Percentiles rank a stretch among this genome's conserved stretches.
Evolutionary conservation across 2,797 vertebrate species (phyloP).

Genomic region (Sebastolobus alascanus): DNA sequence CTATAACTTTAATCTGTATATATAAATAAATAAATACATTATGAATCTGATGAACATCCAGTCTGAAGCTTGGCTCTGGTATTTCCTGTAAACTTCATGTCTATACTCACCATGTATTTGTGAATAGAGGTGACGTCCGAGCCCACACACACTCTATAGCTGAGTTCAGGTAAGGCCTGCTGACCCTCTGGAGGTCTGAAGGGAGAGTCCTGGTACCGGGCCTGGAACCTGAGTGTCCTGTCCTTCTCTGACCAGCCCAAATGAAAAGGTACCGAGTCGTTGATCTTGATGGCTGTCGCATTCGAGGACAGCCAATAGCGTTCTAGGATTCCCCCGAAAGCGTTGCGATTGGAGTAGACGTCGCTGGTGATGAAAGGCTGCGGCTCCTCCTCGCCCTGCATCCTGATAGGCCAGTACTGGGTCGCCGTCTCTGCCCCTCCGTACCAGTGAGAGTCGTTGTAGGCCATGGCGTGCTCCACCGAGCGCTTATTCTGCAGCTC

Average conservation of each 20-base stretch:
- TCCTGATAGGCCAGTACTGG: slow-evolving; percentile 93
- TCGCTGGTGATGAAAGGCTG: slow-evolving; percentile 94
- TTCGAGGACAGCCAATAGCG: slow-evolving; percentile 97
- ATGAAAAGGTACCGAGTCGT: slow-evolving; percentile 95
- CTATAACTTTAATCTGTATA: too few relatives aligned
- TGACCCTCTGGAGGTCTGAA: slow-evolving; percentile 86
- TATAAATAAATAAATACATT: not conserved
- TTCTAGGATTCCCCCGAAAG: slow-evolving; percentile 93
- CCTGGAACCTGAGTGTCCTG: slow-evolving; percentile 89
- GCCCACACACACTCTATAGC: slow-evolving; percentile 95
- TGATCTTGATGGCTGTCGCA: slow-evolving; percentile 92
- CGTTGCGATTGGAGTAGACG: slow-evolving; percentile 87
- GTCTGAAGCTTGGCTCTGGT: too few relatives aligned
- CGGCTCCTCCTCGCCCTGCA: slow-evolving; percentile 89
- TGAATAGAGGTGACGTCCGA: slow-evolving; percentile 94
- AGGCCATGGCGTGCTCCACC: slow-evolving; percentile 94
- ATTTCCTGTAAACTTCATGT: not conserved
- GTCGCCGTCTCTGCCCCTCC: slow-evolving; percentile 92
- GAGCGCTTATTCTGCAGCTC: slow-evolving; percentile 82
- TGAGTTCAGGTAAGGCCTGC: slow-evolving; percentile 88
- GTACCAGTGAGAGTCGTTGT: slow-evolving; percentile 93
- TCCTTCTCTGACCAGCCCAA: slow-evolving; percentile 93
- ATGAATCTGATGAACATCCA: not conserved
- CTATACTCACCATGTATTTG: slow-evolving; percentile 92
- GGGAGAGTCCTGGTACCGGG: slow-evolving; percentile 90